Percentiles rank a stretch among this genome's conserved stretches.
These are phyloP conservation scores for Poecilia velifera DNA, from an alignment of 2,797 vertebrate genomes.

Conservation along the genomic window DNA sequence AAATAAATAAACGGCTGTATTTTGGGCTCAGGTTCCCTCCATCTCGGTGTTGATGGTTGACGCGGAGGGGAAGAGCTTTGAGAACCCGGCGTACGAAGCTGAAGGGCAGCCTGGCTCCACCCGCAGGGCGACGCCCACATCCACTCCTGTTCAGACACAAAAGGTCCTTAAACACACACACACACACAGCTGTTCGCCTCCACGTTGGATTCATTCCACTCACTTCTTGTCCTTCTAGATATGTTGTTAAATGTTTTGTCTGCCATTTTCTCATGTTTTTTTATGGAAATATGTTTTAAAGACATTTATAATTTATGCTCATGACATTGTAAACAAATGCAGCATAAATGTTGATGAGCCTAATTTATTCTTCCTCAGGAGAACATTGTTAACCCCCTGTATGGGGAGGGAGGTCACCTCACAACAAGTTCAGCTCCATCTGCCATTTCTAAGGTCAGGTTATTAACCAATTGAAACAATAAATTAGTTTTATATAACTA, in stretches of 20 bases:
- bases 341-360: background rate
- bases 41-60: constrained; percentile 53
- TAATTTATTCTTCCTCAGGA: constrained; percentile 39
- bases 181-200: background rate
- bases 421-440: constrained; percentile 11
- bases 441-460: constrained; percentile 36
- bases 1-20: background rate
- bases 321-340: background rate
- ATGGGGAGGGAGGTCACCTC: constrained; percentile 42
- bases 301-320: background rate
- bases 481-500: background rate
- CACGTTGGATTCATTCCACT: constrained; percentile 17
- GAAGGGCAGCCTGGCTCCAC: constrained; percentile 9
- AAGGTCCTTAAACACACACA: constrained; percentile 54
- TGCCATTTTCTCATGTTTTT: background rate
- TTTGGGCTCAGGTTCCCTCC: constrained; percentile 50
- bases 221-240: background rate
- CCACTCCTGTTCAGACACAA: constrained; percentile 30
- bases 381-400: constrained; percentile 65
- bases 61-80: constrained; percentile 59
- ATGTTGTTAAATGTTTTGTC: background rate
- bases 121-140: background rate
- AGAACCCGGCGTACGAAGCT: constrained; percentile 71
- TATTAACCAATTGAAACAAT: background rate
- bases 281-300: background rate